A percentile compares a stretch with the other conserved stretches of the same genome.
phyloP scores from a whole-genome alignment of 2,113 vertebrate species.

The Litocranius walleri region DNA sequence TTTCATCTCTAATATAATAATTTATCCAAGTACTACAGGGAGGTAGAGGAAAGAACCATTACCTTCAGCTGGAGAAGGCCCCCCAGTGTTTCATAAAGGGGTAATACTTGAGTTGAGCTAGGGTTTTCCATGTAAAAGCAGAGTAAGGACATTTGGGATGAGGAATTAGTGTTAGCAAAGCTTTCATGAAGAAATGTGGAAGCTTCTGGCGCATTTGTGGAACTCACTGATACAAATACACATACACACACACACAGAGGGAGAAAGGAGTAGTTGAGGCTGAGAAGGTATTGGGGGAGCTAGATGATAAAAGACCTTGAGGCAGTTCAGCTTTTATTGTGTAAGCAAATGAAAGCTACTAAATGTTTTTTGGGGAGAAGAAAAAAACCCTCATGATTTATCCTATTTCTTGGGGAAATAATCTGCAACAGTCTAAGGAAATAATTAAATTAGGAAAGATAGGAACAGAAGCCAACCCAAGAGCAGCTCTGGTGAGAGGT shows the following conservation, averaged over 20 bases:
- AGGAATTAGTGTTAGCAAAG: neutral
- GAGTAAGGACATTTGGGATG: neutral
- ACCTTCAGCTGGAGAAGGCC: neutral
- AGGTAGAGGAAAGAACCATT: neutral
- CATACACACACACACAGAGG: neutral
- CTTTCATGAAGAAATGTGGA: neutral
- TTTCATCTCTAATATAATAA: conserved; percentile 2
- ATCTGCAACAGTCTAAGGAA: neutral
- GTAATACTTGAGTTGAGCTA: neutral
- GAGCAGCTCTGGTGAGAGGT: neutral
- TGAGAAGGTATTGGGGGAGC: neutral
- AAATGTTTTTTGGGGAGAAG: neutral
- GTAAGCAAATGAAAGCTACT: neutral
- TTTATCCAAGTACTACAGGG: neutral
- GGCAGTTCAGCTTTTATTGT: neutral
- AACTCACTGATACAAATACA: neutral
- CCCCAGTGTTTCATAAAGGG: neutral
- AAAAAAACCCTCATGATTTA: neutral
- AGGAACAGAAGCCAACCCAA: neutral
- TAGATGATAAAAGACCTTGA: neutral
- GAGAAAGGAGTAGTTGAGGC: neutral
- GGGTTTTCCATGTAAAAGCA: neutral
- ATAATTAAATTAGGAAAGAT: neutral
- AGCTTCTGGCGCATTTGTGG: neutral
- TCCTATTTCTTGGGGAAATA: neutral